Base-by-base conservation (phyloP, 2,113 vertebrate species). In the Phylloscopus trochiloides region DNA sequence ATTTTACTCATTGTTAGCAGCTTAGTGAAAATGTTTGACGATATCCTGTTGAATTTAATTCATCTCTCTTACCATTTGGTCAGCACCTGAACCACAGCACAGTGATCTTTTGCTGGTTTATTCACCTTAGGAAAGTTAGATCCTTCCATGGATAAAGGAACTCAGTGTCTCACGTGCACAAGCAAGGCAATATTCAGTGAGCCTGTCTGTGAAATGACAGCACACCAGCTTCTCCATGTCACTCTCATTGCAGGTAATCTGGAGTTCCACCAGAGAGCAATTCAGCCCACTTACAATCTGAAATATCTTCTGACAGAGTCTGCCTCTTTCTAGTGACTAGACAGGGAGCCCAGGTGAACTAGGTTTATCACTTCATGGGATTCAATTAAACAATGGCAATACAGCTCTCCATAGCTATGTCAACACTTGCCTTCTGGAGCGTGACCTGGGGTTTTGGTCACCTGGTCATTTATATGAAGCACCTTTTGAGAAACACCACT, bases 21-120 rank as follows among this genome's bases (percentile, higher is more conserved):
- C 80, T 80, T 90, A 87, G 28, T 84, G 71, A 85, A 90, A 76
- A 36, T 90, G n/a, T 70, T 43, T 76, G 75, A 85, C 4, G 7
- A 76, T 96, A 92, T 16, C 24, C 11, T 59, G 28, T 59, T 74
- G 66, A 72, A 82, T 73, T 90, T 88, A 95, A 77, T 86, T 91
- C 84, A 34, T 15, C 34, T 80, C 42, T 79, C 84, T 72, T 43
- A 78, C 78, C n/a, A 92, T 54, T 90, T 79, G 75, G 68, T 68
- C 70, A 91, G 71, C 75, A 92, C 26, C 51, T 51, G 75, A 94
- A 95, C 91, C 58, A 81, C 91, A 74, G 31, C 52, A 50, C 20
- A 55, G 18, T 7, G 11, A 51, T 65, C 24, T 62, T 74, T 50
- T 52, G 79, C 34, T 9, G 2, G 34, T 61, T 48, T 40, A 51